phyloP scores from a whole-genome alignment of 2,888 invertebrate species.

The Drosophila mimetica region DNA sequence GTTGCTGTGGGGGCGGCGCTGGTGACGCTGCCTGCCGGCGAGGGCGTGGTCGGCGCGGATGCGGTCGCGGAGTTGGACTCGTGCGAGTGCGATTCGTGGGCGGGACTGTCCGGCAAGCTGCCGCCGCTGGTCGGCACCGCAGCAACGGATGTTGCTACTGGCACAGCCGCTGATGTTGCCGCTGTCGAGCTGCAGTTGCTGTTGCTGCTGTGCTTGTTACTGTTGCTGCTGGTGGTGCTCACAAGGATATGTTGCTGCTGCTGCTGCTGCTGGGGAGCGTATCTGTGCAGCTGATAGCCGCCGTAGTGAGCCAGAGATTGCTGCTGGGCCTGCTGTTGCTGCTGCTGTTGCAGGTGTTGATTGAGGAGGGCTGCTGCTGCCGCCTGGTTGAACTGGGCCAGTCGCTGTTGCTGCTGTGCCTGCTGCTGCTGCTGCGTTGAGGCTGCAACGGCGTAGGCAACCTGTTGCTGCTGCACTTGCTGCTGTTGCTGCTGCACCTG shows the following conservation, averaged over 20 bases:
- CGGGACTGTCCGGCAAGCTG: constrained; percentile 68
- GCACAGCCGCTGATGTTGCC: constrained; percentile 55
- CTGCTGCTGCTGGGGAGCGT: constrained; percentile 70
- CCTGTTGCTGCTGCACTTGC: constrained; percentile 67
- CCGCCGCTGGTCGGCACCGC: constrained; percentile 27
- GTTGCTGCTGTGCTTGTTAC: constrained; percentile 66
- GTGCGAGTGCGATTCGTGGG: constrained; percentile 76
- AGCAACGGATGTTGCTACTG: constrained; percentile 44
- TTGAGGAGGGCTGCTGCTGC: constrained; percentile 79
- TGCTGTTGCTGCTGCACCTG: constrained; percentile 61
- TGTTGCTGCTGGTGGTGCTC: constrained; percentile 58
- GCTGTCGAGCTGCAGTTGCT: constrained; percentile 50
- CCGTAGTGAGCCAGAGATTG: constrained; percentile 74
- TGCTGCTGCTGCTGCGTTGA: constrained; percentile 64
- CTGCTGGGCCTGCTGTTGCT: constrained; percentile 78
- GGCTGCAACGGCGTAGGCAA: constrained; percentile 59
- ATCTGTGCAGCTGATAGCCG: constrained; percentile 58
- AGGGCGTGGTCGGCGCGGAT: constrained; percentile 76
- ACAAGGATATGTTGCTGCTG: constrained; percentile 54
- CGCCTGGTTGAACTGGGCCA: constrained; percentile 79
- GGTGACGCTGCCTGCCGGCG: constrained; percentile 70
- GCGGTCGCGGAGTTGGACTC: constrained; percentile 72
- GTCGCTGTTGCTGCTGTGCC: constrained; percentile 69
- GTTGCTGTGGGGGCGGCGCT: constrained; percentile 43
- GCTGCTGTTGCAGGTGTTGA: constrained; percentile 82